Percentiles rank a stretch among this genome's conserved stretches.
These are phyloP conservation scores for Ditylenchus weischeri DNA, from an alignment of 2,888 invertebrate genomes.

Conservation along the genomic window DNA sequence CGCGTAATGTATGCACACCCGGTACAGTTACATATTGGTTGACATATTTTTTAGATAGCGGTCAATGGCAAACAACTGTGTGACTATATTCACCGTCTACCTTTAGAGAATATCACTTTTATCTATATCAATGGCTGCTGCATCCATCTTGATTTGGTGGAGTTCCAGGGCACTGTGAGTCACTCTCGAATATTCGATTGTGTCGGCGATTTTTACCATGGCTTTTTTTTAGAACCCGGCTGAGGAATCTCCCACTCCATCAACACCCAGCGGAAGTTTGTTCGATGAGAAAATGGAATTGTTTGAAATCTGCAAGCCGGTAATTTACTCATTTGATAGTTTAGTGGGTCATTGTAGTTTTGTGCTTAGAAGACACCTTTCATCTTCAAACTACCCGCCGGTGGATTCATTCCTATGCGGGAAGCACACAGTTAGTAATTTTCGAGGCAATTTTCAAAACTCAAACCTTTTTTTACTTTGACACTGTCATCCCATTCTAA, in stretches of 20 bases:
- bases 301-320: conserved; percentile 23
- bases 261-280: conserved; percentile 4
- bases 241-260: neutral
- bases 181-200: neutral
- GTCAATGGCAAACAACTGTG: conserved; percentile 49
- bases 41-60: conserved; percentile 42
- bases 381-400: conserved; percentile 26
- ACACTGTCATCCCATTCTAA: too few relatives aligned
- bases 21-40: too few relatives aligned
- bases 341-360: neutral
- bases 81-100: conserved; percentile 49
- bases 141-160: conserved; percentile 44
- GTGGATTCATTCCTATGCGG: too few relatives aligned
- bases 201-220: too few relatives aligned
- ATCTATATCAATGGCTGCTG: conserved; percentile 43
- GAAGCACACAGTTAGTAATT: too few relatives aligned
- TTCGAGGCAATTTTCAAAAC: too few relatives aligned
- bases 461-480: too few relatives aligned
- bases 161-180: conserved; percentile 45
- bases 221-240: conserved; percentile 12
- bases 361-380: conserved; percentile 11
- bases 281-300: neutral
- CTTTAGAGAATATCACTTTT: conserved; percentile 36
- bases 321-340: neutral
- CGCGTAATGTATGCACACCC: too few relatives aligned